Evolutionary conservation across 2,113 vertebrate species (phyloP).

Genomic region (Thunnus thynnus): DNA sequence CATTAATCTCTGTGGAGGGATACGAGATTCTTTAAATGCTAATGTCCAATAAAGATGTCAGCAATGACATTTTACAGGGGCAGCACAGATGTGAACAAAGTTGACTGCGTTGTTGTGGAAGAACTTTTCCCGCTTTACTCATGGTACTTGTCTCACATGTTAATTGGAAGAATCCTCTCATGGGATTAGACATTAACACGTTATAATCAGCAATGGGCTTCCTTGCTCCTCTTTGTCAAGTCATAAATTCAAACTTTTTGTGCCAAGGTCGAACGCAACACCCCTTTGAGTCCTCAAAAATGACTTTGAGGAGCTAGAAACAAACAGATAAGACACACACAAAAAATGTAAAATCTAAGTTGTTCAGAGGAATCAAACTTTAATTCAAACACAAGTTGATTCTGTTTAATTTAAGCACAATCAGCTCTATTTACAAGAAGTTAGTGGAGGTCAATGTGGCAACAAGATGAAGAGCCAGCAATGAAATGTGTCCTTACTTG

Average conservation of each 20-base stretch:
- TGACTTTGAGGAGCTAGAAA: not conserved
- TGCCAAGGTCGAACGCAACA: conserved; percentile 22
- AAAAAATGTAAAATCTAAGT: not conserved
- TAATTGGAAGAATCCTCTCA: conserved; percentile 29
- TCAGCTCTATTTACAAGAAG: conserved; percentile 57
- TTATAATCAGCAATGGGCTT: not conserved
- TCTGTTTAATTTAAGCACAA: conserved; percentile 44
- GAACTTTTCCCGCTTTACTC: conserved; percentile 49
- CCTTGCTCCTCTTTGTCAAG: not conserved
- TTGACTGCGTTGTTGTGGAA: conserved; percentile 25
- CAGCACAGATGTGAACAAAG: conserved; percentile 44
- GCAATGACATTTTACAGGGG: conserved; percentile 61
- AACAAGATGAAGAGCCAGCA: conserved; percentile 14
- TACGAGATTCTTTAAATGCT: conserved; percentile 62
- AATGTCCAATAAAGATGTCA: conserved; percentile 74
- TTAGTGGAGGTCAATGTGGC: conserved; percentile 29
- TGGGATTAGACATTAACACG: conserved; percentile 29
- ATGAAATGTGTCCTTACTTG: conserved; percentile 9
- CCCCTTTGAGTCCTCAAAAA: conserved; percentile 12
- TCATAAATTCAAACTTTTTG: not conserved
- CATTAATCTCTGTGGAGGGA: conserved; percentile 65
- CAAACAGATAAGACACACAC: not conserved
- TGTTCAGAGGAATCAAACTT: conserved; percentile 46
- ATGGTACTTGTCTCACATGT: conserved; percentile 12
- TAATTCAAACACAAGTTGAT: conserved; percentile 49